Conservation (phyloP, 1,140 invertebrate genomes). For the Penaeus japonicus region DNA sequence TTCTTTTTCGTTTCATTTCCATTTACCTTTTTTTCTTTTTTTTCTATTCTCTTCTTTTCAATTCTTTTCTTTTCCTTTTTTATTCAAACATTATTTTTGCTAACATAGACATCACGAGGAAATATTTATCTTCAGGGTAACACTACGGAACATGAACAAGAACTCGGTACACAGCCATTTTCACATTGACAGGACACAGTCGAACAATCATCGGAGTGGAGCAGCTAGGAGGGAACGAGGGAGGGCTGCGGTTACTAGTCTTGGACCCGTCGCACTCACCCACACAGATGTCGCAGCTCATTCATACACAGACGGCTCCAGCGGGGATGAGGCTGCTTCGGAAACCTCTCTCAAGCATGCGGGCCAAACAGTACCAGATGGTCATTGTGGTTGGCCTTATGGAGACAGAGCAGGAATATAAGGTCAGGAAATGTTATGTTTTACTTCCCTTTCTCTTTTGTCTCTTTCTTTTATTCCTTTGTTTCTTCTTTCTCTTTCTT, state of each 20-base stretch:
- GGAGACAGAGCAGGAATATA: conserved; percentile 72
- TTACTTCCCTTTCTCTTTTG: not conserved
- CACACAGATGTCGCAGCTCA: conserved; percentile 76
- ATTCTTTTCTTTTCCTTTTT: too few relatives aligned
- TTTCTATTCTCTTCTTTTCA: too few relatives aligned
- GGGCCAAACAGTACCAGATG: conserved; percentile 86
- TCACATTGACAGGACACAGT: conserved; percentile 76
- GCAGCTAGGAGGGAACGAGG: conserved; percentile 72
- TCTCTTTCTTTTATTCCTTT: not conserved
- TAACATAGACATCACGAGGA: too few relatives aligned
- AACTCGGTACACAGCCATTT: conserved; percentile 18
- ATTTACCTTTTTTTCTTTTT: too few relatives aligned
- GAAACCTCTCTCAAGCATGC: conserved; percentile 77
- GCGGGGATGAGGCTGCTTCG: conserved; percentile 71
- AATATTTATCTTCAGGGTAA: not conserved
- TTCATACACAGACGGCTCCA: conserved; percentile 43
- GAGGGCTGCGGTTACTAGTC: conserved; percentile 77
- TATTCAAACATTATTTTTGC: too few relatives aligned
- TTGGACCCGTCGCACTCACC: conserved; percentile 86
- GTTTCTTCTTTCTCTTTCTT: not conserved
- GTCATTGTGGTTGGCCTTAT: conserved; percentile 80
- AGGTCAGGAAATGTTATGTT: conserved; percentile 15
- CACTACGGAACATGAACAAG: not conserved
- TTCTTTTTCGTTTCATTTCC: too few relatives aligned
- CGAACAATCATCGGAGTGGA: conserved; percentile 89